Percentiles rank a stretch among this genome's conserved stretches.
Conservation (phyloP, 1,140 invertebrate genomes). For the Tachypleus tridentatus region DNA sequence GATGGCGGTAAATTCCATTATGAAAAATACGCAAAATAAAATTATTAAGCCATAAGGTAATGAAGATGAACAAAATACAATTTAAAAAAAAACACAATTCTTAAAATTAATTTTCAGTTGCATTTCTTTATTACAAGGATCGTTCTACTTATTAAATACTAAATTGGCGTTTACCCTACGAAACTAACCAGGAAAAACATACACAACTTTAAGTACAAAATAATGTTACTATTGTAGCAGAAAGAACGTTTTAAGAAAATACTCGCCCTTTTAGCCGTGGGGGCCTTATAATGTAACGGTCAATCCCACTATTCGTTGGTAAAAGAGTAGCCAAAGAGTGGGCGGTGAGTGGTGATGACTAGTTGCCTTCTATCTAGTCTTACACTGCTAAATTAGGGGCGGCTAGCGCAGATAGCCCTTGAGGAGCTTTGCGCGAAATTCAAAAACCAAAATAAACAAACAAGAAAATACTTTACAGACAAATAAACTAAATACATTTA, state of each 20-base stretch:
- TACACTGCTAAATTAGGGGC: no score
- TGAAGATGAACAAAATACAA: slow-evolving; percentile 14
- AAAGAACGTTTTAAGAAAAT: slow-evolving; percentile 2
- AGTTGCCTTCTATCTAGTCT: no score
- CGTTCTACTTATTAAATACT: not conserved
- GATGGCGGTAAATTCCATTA: not conserved
- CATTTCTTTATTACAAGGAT: no score
- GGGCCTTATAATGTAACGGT: no score
- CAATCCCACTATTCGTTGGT: no score
- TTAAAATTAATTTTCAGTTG: not conserved
- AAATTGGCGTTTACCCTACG: not conserved
- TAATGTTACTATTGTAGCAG: slow-evolving; percentile 5
- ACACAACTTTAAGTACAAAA: not conserved
- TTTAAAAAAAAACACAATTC: slow-evolving; percentile 4
- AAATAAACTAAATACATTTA: not conserved
- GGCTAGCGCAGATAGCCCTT: no score
- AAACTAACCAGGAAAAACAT: not conserved
- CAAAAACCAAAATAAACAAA: no score
- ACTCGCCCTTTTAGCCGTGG: not conserved
- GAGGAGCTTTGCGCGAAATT: no score
- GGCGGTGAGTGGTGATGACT: no score
- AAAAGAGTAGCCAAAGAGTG: no score
- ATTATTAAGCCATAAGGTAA: not conserved
- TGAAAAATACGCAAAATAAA: no score
- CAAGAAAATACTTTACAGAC: no score